phyloP scores from a whole-genome alignment of 2,797 vertebrate species.

The Orestias chungarensis region DNA sequence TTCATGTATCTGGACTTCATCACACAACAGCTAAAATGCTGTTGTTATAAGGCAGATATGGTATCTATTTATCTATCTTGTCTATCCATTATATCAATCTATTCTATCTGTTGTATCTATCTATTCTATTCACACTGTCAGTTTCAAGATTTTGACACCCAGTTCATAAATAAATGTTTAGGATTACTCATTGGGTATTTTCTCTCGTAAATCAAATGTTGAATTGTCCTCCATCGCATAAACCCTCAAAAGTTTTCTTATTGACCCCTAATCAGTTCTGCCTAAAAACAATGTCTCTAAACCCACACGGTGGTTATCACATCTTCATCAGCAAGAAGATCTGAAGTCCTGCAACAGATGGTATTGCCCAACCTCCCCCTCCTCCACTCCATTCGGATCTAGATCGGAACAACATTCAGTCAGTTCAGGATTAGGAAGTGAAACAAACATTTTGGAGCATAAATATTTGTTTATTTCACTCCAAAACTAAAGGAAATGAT shows the following conservation, averaged over 20 bases:
- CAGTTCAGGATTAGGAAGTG: slow-evolving; percentile 29
- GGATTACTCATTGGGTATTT: slow-evolving; percentile 5
- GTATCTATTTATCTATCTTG: slow-evolving; percentile 5
- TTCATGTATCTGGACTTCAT: slow-evolving; percentile 48
- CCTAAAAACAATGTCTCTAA: neutral
- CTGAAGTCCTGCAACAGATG: slow-evolving; percentile 33
- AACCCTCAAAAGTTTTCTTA: neutral
- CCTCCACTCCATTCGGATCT: slow-evolving; percentile 24
- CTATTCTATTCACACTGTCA: too few relatives aligned
- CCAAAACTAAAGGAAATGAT: neutral
- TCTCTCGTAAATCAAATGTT: neutral
- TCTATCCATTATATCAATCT: too few relatives aligned
- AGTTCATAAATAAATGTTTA: neutral
- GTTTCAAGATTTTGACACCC: neutral
- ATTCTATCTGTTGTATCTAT: too few relatives aligned
- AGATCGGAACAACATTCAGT: slow-evolving; percentile 27
- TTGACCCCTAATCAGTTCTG: neutral
- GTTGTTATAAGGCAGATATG: slow-evolving; percentile 36
- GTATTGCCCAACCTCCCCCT: slow-evolving; percentile 11
- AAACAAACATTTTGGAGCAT: slow-evolving; percentile 13
- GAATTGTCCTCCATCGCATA: neutral
- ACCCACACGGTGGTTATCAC: neutral
- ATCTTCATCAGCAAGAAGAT: slow-evolving; percentile 30
- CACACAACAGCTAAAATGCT: slow-evolving; percentile 26
- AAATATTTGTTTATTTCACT: neutral